Evolutionary conservation across 2,113 vertebrate genomes (phyloP).

Genomic region (Nothobranchius furzeri): DNA sequence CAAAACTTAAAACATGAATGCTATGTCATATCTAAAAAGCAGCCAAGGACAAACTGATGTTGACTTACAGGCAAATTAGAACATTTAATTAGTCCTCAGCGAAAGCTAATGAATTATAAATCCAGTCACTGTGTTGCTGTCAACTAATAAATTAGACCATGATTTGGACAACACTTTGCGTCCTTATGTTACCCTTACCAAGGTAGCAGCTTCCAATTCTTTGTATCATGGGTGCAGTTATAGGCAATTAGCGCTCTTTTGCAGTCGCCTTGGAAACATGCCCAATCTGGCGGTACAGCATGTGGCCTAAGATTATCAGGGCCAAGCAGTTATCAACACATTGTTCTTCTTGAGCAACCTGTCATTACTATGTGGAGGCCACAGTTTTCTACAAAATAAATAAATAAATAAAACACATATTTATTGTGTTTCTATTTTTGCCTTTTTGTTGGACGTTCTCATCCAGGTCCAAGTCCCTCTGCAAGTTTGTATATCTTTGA

Average conservation of each 20-base stretch:
- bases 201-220: neutral
- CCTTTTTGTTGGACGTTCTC: conserved; percentile 6
- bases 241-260: conserved; percentile 35
- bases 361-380: neutral
- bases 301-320: conserved; percentile 28
- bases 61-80: neutral
- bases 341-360: conserved; percentile 6
- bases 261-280: conserved; percentile 45
- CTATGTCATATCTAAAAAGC: too few species aligned
- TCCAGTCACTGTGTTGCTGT: neutral
- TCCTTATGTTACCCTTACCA: neutral
- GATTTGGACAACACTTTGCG: neutral
- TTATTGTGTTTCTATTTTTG: conserved; percentile 19
- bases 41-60: too few species aligned
- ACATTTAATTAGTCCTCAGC: too few species aligned
- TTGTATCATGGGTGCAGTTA: conserved; percentile 17
- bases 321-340: conserved; percentile 28
- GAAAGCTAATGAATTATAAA: neutral
- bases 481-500: conserved; percentile 1
- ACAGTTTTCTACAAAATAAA: neutral
- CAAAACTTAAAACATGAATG: neutral
- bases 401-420: neutral
- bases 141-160: neutral
- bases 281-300: conserved; percentile 22
- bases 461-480: conserved; percentile 7